Conservation (phyloP, 2,113 vertebrate species). For the Nesogale talazaci region DNA sequence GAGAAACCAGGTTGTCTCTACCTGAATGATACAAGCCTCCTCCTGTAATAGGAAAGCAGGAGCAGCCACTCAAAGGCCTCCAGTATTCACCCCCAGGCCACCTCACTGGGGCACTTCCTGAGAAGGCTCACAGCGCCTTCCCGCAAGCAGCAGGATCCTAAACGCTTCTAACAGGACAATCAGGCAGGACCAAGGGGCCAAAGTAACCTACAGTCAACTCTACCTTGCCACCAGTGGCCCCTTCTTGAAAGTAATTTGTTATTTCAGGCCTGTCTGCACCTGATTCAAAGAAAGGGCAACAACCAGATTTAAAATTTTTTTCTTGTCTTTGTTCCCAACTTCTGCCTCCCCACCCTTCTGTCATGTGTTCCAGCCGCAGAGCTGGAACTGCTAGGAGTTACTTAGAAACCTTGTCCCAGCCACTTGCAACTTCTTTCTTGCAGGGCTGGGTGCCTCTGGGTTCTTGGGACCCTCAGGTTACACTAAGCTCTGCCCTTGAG, state of each 20-base stretch:
- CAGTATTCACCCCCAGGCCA: background rate
- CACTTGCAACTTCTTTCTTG: background rate
- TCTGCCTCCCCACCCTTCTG: background rate
- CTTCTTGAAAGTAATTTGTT: background rate
- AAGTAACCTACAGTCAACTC: background rate
- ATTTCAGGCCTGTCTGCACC: background rate
- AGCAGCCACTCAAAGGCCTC: background rate
- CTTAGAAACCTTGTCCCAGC: background rate
- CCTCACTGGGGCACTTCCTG: background rate
- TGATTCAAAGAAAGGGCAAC: background rate
- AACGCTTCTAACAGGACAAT: background rate
- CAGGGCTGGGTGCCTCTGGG: background rate
- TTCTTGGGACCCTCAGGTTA: background rate
- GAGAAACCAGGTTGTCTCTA: background rate
- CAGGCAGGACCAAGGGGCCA: background rate
- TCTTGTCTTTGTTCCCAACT: background rate
- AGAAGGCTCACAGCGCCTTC: background rate
- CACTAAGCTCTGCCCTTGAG: background rate
- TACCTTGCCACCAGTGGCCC: background rate
- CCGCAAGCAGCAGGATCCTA: background rate
- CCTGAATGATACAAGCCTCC: too few relatives aligned
- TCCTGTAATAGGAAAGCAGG: background rate
- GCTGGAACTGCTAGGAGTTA: background rate
- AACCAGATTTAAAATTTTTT: background rate
- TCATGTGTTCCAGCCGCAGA: background rate